These are phyloP conservation scores for Megalopta genalis DNA, from an alignment of 1,140 invertebrate genomes.

Conservation along the genomic window DNA sequence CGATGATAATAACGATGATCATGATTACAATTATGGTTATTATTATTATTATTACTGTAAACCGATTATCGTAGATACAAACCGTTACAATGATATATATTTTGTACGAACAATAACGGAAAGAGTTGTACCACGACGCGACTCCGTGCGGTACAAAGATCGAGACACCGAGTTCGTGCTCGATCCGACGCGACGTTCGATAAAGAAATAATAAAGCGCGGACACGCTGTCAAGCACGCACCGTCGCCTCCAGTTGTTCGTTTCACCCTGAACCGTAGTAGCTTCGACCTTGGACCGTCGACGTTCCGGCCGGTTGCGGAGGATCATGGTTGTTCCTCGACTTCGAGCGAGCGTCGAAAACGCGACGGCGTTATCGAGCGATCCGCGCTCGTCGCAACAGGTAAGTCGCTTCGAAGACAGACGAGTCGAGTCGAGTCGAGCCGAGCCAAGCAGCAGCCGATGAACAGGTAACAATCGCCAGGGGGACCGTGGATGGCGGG, in stretches of 20 bases:
- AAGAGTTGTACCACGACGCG: slow-evolving; percentile 39
- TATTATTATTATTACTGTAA: background rate
- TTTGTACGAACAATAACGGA: slow-evolving; percentile 32
- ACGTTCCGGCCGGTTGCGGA: too few species aligned
- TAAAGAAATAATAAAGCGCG: background rate
- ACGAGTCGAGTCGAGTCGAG: background rate
- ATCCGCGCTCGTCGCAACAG: background rate
- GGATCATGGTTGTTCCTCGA: too few species aligned
- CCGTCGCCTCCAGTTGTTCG: background rate
- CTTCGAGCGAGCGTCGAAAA: too few species aligned
- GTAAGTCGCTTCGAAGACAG: background rate
- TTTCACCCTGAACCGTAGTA: background rate
- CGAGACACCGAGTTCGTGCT: background rate
- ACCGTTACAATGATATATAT: slow-evolving; percentile 34
- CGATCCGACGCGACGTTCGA: background rate
- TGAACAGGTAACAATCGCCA: background rate
- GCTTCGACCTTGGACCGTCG: too few species aligned
- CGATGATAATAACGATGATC: background rate
- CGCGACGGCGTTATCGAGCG: background rate
- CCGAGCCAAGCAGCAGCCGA: background rate
- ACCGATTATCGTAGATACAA: slow-evolving; percentile 15
- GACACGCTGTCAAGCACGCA: background rate
- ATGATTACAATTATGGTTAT: background rate
- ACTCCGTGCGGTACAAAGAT: background rate
- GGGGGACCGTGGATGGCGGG: background rate